Conservation (phyloP, 2,888 invertebrate genomes). For the Agrotis puta region DNA sequence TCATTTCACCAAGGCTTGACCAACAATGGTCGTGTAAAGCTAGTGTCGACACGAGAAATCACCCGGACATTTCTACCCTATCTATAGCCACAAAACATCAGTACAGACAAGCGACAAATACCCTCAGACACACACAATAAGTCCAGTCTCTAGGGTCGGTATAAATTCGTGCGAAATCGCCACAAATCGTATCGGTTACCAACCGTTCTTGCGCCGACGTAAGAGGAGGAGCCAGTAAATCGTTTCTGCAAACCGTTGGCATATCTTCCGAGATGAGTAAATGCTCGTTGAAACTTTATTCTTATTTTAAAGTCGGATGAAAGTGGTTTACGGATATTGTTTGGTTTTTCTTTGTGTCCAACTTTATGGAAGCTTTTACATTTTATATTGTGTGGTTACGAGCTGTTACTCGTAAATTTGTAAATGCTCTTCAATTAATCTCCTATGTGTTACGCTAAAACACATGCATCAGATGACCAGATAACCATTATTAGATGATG, state of each 20-base stretch:
- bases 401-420: not conserved
- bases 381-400: not conserved
- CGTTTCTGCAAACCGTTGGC: constrained; percentile 6
- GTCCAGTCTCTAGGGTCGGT: constrained; percentile 7
- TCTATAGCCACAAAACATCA: not conserved
- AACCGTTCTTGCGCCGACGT: constrained; percentile 3
- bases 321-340: not conserved
- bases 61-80: not conserved
- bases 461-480: too few species aligned
- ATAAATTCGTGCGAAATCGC: constrained; percentile 51
- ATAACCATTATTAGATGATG: too few species aligned
- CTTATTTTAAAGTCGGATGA: constrained; percentile 3
- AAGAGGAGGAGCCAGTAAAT: constrained; percentile 21
- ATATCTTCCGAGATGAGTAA: constrained; percentile 22
- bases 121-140: constrained; percentile 35
- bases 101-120: constrained; percentile 36
- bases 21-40: not conserved
- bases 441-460: too few species aligned
- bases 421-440: too few species aligned
- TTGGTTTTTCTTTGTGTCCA: not conserved
- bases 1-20: too few species aligned
- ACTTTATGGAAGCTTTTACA: not conserved
- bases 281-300: not conserved
- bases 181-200: constrained; percentile 54
- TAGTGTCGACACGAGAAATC: constrained; percentile 6